Conservation (phyloP, 2,888 invertebrate species). For the Rotaria macrura region DNA sequence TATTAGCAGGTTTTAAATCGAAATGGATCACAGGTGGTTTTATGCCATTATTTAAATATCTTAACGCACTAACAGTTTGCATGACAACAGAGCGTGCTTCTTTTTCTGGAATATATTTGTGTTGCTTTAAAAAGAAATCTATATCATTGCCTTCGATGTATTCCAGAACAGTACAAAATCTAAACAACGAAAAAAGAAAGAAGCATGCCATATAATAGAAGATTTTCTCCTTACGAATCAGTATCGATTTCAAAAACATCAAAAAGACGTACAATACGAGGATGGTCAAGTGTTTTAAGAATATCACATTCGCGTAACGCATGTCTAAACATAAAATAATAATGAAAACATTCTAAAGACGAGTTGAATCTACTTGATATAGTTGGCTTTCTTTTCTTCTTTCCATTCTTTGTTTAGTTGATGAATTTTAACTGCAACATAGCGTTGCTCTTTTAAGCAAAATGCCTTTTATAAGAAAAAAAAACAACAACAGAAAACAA, state of each 20-base stretch:
- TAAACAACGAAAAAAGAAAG: not conserved
- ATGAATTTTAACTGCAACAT: constrained; percentile 99
- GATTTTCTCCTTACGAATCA: constrained; percentile 59
- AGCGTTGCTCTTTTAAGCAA: constrained; percentile 94
- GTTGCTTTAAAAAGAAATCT: constrained; percentile 98
- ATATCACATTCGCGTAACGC: constrained; percentile 98
- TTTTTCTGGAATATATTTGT: constrained; percentile 83
- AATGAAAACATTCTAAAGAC: not conserved
- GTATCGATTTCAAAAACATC: constrained; percentile 99
- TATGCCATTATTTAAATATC: constrained; percentile 92
- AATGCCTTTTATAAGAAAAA: too few relatives aligned
- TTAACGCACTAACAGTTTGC: constrained; percentile 97
- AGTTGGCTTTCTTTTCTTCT: constrained; percentile 99
- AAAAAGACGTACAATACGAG: constrained; percentile 91
- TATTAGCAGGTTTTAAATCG: constrained; percentile 96
- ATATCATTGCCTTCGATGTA: constrained; percentile 99
- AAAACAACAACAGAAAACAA: too few relatives aligned
- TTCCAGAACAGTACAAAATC: constrained; percentile 96
- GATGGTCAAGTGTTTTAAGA: constrained; percentile 96
- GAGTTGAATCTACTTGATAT: constrained; percentile 66
- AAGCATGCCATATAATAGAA: not conserved
- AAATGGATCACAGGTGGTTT: constrained; percentile 99
- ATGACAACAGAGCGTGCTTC: constrained; percentile 97
- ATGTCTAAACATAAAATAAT: constrained; percentile 54
- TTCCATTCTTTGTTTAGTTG: constrained; percentile 99